Conservation (phyloP, 2,113 vertebrate species). For the Limanda limanda region DNA sequence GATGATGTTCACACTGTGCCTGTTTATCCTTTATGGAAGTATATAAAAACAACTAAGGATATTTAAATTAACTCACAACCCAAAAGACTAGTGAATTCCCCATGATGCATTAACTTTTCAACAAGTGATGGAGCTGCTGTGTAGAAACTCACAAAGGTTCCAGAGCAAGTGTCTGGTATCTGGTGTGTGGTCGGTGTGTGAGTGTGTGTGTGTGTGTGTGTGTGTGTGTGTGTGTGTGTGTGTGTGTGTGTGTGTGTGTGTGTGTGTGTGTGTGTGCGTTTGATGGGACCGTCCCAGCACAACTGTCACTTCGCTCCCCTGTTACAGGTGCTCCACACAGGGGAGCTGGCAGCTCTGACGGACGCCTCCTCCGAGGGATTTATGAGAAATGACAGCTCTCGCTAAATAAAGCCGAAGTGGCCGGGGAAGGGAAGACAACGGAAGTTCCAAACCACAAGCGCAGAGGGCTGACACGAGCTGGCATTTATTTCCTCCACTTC, state of each 20-base stretch:
- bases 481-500: conserved; percentile 60
- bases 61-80: conserved; percentile 15
- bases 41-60: background rate
- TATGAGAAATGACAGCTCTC: conserved; percentile 76
- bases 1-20: conserved; percentile 2
- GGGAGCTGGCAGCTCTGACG: conserved; percentile 76
- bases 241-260: conserved; percentile 18
- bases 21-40: background rate
- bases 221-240: conserved; percentile 23
- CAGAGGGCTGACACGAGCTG: conserved; percentile 62
- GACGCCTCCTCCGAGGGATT: conserved; percentile 74
- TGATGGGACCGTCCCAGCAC: conserved; percentile 65
- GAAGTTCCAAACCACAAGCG: conserved; percentile 52
- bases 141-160: conserved; percentile 28
- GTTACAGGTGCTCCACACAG: conserved; percentile 75
- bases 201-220: conserved; percentile 16
- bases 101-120: conserved; percentile 10
- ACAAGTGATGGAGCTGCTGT: background rate
- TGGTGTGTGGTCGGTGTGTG: too few relatives aligned
- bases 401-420: conserved; percentile 70
- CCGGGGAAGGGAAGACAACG: conserved; percentile 52
- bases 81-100: conserved; percentile 1
- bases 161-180: background rate
- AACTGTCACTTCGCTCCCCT: conserved; percentile 71
- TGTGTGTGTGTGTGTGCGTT: conserved; percentile 23